Base-by-base conservation (phyloP, 2,797 vertebrate species). In the Brachyalestes nurse region DNA sequence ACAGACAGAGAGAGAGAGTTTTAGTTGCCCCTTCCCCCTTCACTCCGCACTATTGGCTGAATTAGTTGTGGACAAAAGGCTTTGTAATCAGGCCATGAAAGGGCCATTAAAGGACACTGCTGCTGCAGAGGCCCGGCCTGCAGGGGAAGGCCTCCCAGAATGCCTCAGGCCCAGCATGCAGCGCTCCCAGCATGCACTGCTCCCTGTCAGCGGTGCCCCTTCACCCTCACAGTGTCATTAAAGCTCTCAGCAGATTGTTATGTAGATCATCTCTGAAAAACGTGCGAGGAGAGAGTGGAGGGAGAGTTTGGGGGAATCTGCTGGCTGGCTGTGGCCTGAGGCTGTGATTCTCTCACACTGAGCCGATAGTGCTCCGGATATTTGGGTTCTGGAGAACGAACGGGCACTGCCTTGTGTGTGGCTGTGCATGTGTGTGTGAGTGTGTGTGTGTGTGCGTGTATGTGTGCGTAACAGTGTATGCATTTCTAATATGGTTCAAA, bases 71-170 rank as follows among this genome's bases (percentile, higher is more conserved):
- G 91, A 91, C 92, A 94, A 96, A 96, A 92, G 94, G 90, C 92
- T 94, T 95, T 94, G 95, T 96, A 93, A 94, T 89, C 78, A 64
- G 89, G 93, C 92, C 93, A 91, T 92, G 94, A 95, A 95, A 96
- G 95, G 93, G 88, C 94, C 94, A 95, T 94, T 94, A 96, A 65
- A 95, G 95, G 93, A 87, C 95, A 94, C 95, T 95, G 95, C 78
- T 86, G 92, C 95, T 94, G 94, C 94, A 94, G 95, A 96, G 96
- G 95, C 94, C 91, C 92, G 90, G 94, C 93, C 95, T 88, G 92
- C 93, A 92, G 95, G 92, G 93, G 92, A 90, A 83, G 75, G 89
- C 92, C 92, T 93, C 93, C 93, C 93, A 94, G 91, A 94, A 95
- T 94, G 92, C 93, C 91, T 82, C 91, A 91, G 90, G 93, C 93